These are phyloP conservation scores for Schizopygopsis malacanthus DNA, from an alignment of 2,797 vertebrate genomes.

Conservation along the genomic window DNA sequence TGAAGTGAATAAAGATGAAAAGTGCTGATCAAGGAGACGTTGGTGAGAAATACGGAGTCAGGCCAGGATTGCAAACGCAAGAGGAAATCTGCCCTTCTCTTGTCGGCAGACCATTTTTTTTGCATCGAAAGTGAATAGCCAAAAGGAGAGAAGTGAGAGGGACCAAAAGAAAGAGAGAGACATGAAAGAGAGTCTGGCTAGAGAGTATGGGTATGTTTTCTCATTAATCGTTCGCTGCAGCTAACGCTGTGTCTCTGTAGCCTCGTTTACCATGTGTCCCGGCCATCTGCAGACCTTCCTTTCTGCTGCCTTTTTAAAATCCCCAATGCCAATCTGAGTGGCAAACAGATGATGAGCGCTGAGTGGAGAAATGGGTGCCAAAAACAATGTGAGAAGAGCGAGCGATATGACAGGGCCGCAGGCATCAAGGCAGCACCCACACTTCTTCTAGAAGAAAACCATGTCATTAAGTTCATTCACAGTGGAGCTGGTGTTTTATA, in stretches of 20 bases:
- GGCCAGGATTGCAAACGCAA: constrained; percentile 19
- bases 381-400: constrained; percentile 52
- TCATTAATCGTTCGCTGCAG: constrained; percentile 53
- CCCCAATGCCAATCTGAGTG: constrained; percentile 50
- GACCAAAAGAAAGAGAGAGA: neutral
- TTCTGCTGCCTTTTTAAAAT: constrained; percentile 51
- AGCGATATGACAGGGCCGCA: constrained; percentile 9
- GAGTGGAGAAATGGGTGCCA: constrained; percentile 37
- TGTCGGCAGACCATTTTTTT: neutral
- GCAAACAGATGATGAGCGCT: constrained; percentile 55
- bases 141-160: neutral
- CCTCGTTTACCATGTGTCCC: constrained; percentile 60
- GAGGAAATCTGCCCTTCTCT: constrained; percentile 34
- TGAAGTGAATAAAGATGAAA: constrained; percentile 68
- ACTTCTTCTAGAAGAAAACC: constrained; percentile 40
- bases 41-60: constrained; percentile 26
- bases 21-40: constrained; percentile 50
- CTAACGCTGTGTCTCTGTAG: constrained; percentile 53
- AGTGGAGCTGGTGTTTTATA: constrained; percentile 35
- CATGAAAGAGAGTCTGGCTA: constrained; percentile 14
- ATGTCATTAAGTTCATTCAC: constrained; percentile 38
- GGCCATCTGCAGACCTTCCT: constrained; percentile 57
- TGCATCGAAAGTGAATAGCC: neutral
- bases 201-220: constrained; percentile 48
- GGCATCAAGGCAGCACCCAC: constrained; percentile 31